Conservation (phyloP, 2,113 vertebrate species). For the Marmota flaviventris region DNA sequence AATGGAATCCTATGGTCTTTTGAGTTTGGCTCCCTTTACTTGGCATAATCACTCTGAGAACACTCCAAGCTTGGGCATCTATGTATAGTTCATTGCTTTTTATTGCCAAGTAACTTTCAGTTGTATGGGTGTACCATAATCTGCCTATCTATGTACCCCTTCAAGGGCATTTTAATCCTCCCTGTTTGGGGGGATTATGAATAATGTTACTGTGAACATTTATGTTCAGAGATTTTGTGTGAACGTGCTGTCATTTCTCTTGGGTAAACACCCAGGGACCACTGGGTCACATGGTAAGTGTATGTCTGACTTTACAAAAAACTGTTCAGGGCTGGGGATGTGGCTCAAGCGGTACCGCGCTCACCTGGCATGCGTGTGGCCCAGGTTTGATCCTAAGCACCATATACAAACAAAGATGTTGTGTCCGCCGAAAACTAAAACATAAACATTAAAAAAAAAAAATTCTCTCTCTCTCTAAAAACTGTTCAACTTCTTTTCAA, state of each 20-base stretch:
- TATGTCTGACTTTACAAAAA: background rate
- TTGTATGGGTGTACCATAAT: background rate
- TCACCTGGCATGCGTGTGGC: too few relatives aligned
- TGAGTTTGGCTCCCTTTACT: background rate
- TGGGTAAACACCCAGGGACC: background rate
- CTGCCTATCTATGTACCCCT: background rate
- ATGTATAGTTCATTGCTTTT: background rate
- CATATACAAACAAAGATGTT: too few relatives aligned
- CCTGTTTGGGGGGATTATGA: background rate
- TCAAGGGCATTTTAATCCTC: background rate
- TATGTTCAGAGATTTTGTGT: background rate
- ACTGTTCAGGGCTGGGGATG: background rate
- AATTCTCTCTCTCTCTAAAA: background rate
- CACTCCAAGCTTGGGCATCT: background rate
- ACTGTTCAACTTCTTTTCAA: background rate
- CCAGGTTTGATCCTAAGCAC: too few relatives aligned
- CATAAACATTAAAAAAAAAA: too few relatives aligned
- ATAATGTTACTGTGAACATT: background rate
- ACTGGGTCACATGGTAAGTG: background rate
- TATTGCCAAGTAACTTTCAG: background rate
- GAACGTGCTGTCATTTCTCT: background rate
- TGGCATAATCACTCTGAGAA: background rate
- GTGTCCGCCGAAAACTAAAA: too few relatives aligned
- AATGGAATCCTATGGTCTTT: background rate
- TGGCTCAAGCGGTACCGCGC: too few relatives aligned